Conservation (phyloP, 2,888 invertebrate species). For the Hybos culiciformis region DNA sequence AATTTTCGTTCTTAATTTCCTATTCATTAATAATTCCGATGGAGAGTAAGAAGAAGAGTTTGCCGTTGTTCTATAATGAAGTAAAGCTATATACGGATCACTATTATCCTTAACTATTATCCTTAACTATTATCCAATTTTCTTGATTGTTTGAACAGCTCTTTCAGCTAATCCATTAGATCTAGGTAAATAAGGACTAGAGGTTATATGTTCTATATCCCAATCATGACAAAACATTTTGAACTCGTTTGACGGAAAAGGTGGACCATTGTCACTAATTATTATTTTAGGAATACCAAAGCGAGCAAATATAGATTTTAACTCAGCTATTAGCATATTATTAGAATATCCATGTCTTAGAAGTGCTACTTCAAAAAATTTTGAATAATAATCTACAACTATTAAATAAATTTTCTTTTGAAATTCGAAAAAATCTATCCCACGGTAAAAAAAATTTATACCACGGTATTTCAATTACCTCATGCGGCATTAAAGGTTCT, state of each 20-base stretch:
- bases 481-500: slow-evolving; percentile 7
- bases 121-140: slow-evolving; percentile 10
- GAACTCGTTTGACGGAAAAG: neutral
- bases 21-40: too few relatives aligned
- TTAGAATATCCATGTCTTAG: slow-evolving; percentile 8
- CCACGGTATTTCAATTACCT: slow-evolving; percentile 3
- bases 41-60: too few relatives aligned
- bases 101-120: too few relatives aligned
- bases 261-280: slow-evolving; percentile 14
- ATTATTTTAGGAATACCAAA: slow-evolving; percentile 14
- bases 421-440: slow-evolving; percentile 5
- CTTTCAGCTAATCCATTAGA: slow-evolving; percentile 16
- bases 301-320: slow-evolving; percentile 15
- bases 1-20: too few relatives aligned
- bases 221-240: slow-evolving; percentile 8
- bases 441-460: too few relatives aligned
- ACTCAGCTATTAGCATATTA: slow-evolving; percentile 7
- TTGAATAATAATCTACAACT: slow-evolving; percentile 15
- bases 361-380: slow-evolving; percentile 13
- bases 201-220: slow-evolving; percentile 12
- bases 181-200: slow-evolving; percentile 13
- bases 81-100: too few relatives aligned
- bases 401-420: slow-evolving; percentile 5
- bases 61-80: too few relatives aligned
- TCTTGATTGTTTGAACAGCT: slow-evolving; percentile 12